Base-by-base conservation (phyloP, 1,140 invertebrate genomes). In the Drosophila orena region DNA sequence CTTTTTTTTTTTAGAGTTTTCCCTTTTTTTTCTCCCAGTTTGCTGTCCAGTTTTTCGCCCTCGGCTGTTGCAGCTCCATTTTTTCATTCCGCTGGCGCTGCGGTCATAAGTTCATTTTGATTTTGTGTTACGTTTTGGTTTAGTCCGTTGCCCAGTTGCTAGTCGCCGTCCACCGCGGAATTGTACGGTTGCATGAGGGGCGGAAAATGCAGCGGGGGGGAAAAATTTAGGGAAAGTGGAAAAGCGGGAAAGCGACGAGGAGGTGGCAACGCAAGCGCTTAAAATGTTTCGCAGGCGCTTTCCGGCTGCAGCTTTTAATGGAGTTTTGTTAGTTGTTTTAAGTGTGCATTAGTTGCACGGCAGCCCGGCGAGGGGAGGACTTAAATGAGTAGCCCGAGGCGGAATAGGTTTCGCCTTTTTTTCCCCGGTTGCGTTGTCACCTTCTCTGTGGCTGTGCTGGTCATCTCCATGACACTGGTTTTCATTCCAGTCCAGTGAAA, bases 21-120 rank as follows among this genome's bases (percentile, higher is more conserved):
- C 14, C 64, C 14, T 38, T 59, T 68, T 75, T 55, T 68, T 59
- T 35, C 22, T 4, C 24, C 47, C 8, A 30, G 47, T 62, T 43
- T 22, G 35, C 46, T 56, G 60, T 52, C 47, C 61, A 34, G 44
- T 54, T 50, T 49, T 59, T 75, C 49, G 64, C 50, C 46, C 53
- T 38, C 27, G 70, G 72, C 73, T 38, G 60, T 76, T 55, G 60
- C 50, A 58, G 54, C 55, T 65, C 78, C 62, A 50, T 50, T 76
- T 80, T 62, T 72, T 49, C 27, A 7, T 52, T 56, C 38, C 50
- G 54, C 54, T 71, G 70, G 59, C 62, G 37, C 34, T 80, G 77
- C 71, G 84, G 84, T 89, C 84, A 89, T 80, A 89, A 89, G 84
- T 89, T 89, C 84, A 89, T 89, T 89, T 89, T 89, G 84, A 89